Base-by-base conservation (phyloP, 2,113 vertebrate genomes). In the Paratilapia polleni region DNA sequence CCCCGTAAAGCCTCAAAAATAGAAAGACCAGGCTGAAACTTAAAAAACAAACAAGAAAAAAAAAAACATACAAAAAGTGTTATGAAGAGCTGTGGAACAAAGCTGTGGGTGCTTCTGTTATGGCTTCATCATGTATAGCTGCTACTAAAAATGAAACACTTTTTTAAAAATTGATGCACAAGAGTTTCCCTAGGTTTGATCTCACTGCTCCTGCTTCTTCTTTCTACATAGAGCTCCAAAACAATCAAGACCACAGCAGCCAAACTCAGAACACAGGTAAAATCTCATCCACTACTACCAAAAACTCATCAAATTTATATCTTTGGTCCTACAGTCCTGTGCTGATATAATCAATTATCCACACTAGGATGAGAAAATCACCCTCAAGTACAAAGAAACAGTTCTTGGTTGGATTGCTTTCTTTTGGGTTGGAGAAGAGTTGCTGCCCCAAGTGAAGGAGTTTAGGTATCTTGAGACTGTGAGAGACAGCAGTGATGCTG, bases 261-360 rank as follows among this genome's bases (percentile, higher is more conserved):
- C 54, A n/a, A 56, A 10, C 8, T 3, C n/a, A 17, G 20, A n/a
- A 22, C 9, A n/a, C n/a, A 47, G 38, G 4, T 47, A 47, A 0
- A 10, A 47, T 17, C 9, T 43, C 6, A 36, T 36, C 4, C 4
- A 36, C 4, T 0, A 19, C 49, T 52, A 66, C 4, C n/a, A 47
- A 26, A 68, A 47, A 47, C 14, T 11, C 41, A 9, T 66, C 63
- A 68, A 8, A 1, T 64, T 64, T 22, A 6, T 20, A 10, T 47
- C 38, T 17, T 68, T 26, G 38, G 8, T 68, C 63, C 63, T 47
- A 0, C 13, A 64, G 10, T 8, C 6, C 20, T 8, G 11, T n/a
- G 36, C 36, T 38, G 61, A 38, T 38, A 11, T 22, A 0, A 22
- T 38, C 61, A n/a, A 12, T 41, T 38, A 64, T 41, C 0, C 38